Base-by-base conservation (phyloP, 2,797 vertebrate genomes). In the Crocodylus rhombifer region DNA sequence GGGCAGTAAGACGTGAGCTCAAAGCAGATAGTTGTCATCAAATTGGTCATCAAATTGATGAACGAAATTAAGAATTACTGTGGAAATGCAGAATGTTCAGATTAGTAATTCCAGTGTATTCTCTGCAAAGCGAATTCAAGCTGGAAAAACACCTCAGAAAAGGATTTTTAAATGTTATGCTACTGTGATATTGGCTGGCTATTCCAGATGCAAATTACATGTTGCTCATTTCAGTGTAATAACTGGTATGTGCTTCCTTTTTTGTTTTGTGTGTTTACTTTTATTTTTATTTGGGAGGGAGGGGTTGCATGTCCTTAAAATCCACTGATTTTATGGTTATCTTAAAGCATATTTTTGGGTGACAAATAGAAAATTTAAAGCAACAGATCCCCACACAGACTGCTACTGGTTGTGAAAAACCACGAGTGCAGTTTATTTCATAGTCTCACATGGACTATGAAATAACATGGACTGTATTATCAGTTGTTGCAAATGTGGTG, bases 1-100 rank as follows among this genome's bases (percentile, higher is more conserved):
- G 65, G 69, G 74, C 8, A 0, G 23, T 64, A 23, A 86, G 85
- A 78, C 91, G 57, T n/a, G 28, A 51, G 86, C 76, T 77, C 75
- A 75, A 92, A 94, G 92, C 91, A 94, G 91, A 90, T 95, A 84
- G 93, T 51, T 92, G 83, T 93, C 87, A 95, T 86, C 80, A 92
- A 89, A 79, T 26, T 79, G 78, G 83, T 93, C 87, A 95, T 86
- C 80, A 92, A 89, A 79, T 26, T 79, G 78, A 86, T 93, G 84
- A 64, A 33, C 26, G 60, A 79, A 93, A 91, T 88, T 94, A 75
- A 78, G 58, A 95, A 94, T 87, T 88, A 75, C 5, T 36, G 33
- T 97, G 87, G 82, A 74, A 90, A 71, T 62, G 56, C 88, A 93
- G 89, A 90, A 75, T 85, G 87, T 77, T 78, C 87, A 77, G 91